phyloP scores from a whole-genome alignment of 2,888 invertebrate species.

The Drosophila recens region DNA sequence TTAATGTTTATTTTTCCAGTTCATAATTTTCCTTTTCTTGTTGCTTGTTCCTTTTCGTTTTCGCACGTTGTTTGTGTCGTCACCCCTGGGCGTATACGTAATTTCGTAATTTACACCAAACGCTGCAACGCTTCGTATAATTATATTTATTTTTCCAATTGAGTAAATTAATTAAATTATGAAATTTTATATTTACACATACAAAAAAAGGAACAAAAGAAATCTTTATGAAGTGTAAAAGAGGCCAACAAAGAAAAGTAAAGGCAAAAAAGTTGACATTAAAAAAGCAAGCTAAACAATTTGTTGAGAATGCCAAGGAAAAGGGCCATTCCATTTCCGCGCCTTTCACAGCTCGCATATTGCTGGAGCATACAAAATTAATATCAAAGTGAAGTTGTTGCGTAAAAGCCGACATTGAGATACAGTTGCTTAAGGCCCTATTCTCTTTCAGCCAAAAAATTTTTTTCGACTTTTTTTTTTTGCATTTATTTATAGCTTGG shows the following conservation, averaged over 20 bases:
- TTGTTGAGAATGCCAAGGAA: conserved; percentile 5
- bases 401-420: not conserved
- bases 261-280: conserved; percentile 4
- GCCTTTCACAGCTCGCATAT: not conserved
- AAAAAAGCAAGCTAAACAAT: not conserved
- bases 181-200: conserved; percentile 4
- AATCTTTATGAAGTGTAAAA: conserved; percentile 1
- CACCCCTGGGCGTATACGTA: conserved; percentile 13
- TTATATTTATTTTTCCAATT: conserved; percentile 21
- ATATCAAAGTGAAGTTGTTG: not conserved
- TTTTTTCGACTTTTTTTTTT: too few species aligned
- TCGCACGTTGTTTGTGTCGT: conserved; percentile 1
- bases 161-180: conserved; percentile 24
- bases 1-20: conserved; percentile 10
- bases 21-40: conserved; percentile 2
- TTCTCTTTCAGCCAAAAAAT: too few species aligned
- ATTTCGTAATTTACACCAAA: conserved; percentile 20
- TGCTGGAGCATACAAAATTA: conserved; percentile 1
- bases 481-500: too few species aligned
- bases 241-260: not conserved
- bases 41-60: not conserved
- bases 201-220: not conserved
- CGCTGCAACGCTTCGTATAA: conserved; percentile 11
- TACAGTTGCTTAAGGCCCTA: too few species aligned
- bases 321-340: not conserved